Conservation (phyloP, 2,888 invertebrate species). For the Ditylenchus weischeri region DNA sequence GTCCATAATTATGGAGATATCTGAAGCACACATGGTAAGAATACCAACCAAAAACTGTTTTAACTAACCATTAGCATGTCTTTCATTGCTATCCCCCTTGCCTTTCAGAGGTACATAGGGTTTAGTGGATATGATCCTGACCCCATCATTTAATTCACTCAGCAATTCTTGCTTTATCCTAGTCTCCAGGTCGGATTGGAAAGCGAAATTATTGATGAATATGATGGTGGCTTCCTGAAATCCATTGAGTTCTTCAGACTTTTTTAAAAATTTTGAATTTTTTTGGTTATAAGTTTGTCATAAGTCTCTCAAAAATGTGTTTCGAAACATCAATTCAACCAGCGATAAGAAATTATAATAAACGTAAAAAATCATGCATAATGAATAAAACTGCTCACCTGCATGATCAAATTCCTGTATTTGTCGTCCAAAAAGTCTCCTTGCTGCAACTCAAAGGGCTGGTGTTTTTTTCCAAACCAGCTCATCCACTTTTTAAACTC, state of each 20-base stretch:
- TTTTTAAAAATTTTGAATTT: too few relatives aligned
- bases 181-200: constrained; percentile 94
- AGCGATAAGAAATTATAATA: too few relatives aligned
- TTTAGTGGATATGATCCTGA: constrained; percentile 94
- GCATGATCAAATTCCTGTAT: constrained; percentile 85
- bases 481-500: constrained; percentile 73
- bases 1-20: constrained; percentile 98
- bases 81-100: constrained; percentile 71
- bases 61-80: constrained; percentile 80
- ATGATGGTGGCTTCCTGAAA: constrained; percentile 70
- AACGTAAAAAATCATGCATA: too few relatives aligned
- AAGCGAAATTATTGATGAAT: constrained; percentile 99
- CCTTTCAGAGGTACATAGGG: constrained; percentile 88
- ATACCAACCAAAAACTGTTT: too few relatives aligned
- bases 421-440: constrained; percentile 91
- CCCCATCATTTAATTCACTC: constrained; percentile 64
- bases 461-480: constrained; percentile 93
- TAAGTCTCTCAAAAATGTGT: too few relatives aligned
- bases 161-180: constrained; percentile 61
- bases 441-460: constrained; percentile 65
- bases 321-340: too few relatives aligned
- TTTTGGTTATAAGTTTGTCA: too few relatives aligned
- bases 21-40: constrained; percentile 60
- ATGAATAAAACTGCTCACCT: background rate
- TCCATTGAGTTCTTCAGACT: background rate